Conservation (phyloP, 1,140 invertebrate species). For the Pararge aegeria region DNA sequence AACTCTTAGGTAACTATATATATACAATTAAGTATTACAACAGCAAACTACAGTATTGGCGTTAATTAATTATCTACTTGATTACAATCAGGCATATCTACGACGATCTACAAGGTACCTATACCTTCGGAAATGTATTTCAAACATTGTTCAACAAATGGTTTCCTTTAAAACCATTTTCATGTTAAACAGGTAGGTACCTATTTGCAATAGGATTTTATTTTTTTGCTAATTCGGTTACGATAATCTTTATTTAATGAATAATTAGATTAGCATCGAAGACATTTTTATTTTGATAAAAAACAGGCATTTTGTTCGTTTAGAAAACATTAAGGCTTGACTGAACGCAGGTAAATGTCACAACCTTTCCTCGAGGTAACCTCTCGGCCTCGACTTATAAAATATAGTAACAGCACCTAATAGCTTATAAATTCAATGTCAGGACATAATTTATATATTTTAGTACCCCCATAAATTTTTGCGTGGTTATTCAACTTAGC, state of each 20-base stretch:
- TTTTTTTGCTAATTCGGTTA: too few species aligned
- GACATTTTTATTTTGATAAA: too few species aligned
- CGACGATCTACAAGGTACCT: background rate
- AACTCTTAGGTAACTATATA: too few species aligned
- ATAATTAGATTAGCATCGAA: too few species aligned
- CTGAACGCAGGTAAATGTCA: background rate
- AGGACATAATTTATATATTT: too few species aligned
- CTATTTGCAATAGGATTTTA: background rate
- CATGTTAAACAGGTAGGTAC: background rate
- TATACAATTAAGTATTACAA: too few species aligned
- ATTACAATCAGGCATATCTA: background rate
- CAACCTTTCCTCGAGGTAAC: slow-evolving; percentile 10
- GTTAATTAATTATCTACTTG: background rate
- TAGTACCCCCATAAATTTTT: too few species aligned
- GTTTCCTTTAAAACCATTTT: background rate
- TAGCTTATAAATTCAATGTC: too few species aligned
- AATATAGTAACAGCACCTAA: background rate
- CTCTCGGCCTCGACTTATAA: slow-evolving; percentile 9
- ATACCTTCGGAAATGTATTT: background rate
- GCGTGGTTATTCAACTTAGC: too few species aligned
- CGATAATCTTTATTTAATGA: too few species aligned
- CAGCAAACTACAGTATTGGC: too few species aligned
- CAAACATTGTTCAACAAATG: background rate
- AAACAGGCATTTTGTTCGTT: too few species aligned
- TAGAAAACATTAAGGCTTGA: background rate